A percentile compares a stretch with the other conserved stretches of the same genome.
phyloP scores from a whole-genome alignment of 2,113 vertebrate genomes.

The Gambusia holbrooki region DNA sequence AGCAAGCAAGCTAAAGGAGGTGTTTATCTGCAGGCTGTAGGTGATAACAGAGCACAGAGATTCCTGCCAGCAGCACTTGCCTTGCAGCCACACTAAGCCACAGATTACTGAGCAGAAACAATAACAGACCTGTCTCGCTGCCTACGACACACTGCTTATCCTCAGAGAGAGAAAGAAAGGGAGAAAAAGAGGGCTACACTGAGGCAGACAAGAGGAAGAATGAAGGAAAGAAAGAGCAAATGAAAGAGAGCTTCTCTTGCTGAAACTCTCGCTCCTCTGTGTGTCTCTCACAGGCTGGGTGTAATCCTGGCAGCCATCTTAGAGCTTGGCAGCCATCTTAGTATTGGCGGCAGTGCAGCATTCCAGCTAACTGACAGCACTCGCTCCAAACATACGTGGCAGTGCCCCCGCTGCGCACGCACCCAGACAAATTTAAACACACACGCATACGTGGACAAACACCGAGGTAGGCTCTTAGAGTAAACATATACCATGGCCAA shows the following conservation, averaged over 20 bases:
- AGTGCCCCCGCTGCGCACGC: conserved; percentile 51
- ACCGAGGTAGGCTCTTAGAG: conserved; percentile 60
- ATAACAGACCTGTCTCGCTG: conserved; percentile 80
- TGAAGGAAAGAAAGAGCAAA: conserved; percentile 62
- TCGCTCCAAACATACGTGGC: conserved; percentile 75
- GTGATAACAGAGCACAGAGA: conserved; percentile 76
- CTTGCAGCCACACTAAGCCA: conserved; percentile 78
- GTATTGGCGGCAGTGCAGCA: conserved; percentile 84
- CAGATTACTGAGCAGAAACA: conserved; percentile 81
- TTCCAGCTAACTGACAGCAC: conserved; percentile 83
- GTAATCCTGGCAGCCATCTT: conserved; percentile 95
- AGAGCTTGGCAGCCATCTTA: conserved; percentile 98
- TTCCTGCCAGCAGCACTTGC: conserved; percentile 78
- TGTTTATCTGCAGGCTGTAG: conserved; percentile 79
- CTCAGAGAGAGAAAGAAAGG: conserved; percentile 59
- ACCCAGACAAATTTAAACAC: conserved; percentile 63
- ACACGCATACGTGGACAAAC: conserved; percentile 58
- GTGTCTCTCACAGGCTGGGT: conserved; percentile 71
- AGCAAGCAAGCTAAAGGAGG: conserved; percentile 60
- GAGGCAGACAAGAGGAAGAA: conserved; percentile 61
- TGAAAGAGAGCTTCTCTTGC: conserved; percentile 65
- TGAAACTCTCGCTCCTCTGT: conserved; percentile 62
- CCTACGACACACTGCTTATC: conserved; percentile 74
- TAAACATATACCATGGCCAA: conserved; percentile 75
- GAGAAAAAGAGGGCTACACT: conserved; percentile 27